Conservation (phyloP, 1,140 invertebrate genomes). For the Metaphire vulgaris region DNA sequence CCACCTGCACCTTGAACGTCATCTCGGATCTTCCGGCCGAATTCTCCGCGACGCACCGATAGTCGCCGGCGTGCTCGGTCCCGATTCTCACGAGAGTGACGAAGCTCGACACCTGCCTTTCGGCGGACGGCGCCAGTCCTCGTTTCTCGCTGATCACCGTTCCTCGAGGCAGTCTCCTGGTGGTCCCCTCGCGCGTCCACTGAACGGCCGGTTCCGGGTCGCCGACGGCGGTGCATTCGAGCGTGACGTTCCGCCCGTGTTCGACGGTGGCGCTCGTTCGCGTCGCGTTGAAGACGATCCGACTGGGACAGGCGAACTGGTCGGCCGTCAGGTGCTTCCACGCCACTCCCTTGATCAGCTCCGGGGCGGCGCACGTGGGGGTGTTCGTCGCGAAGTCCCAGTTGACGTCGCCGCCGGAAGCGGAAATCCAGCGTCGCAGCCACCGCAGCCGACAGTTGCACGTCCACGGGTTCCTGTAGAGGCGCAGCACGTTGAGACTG, state of each 20-base stretch:
- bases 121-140: background rate
- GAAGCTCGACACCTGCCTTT: background rate
- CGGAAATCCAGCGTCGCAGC: slow-evolving; percentile 9
- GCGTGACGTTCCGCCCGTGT: slow-evolving; percentile 22
- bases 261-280: background rate
- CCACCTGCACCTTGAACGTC: slow-evolving; percentile 36
- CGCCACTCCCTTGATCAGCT: slow-evolving; percentile 16
- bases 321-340: slow-evolving; percentile 21
- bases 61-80: slow-evolving; percentile 27
- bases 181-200: slow-evolving; percentile 1
- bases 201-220: slow-evolving; percentile 22
- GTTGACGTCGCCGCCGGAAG: background rate
- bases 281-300: slow-evolving; percentile 18
- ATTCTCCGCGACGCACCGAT: slow-evolving; percentile 41
- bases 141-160: background rate
- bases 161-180: background rate
- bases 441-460: slow-evolving; percentile 40
- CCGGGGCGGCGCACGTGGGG: slow-evolving; percentile 13
- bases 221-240: slow-evolving; percentile 20
- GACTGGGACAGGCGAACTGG: slow-evolving; percentile 24
- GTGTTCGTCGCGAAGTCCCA: slow-evolving; percentile 27
- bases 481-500: slow-evolving; percentile 30
- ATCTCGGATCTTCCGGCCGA: slow-evolving; percentile 33
- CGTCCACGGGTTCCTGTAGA: slow-evolving; percentile 44
- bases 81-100: slow-evolving; percentile 16